A percentile compares a stretch with the other conserved stretches of the same genome.
Evolutionary conservation across 2,888 invertebrate genomes (phyloP).

Genomic region (Sminthurides aquaticus): DNA sequence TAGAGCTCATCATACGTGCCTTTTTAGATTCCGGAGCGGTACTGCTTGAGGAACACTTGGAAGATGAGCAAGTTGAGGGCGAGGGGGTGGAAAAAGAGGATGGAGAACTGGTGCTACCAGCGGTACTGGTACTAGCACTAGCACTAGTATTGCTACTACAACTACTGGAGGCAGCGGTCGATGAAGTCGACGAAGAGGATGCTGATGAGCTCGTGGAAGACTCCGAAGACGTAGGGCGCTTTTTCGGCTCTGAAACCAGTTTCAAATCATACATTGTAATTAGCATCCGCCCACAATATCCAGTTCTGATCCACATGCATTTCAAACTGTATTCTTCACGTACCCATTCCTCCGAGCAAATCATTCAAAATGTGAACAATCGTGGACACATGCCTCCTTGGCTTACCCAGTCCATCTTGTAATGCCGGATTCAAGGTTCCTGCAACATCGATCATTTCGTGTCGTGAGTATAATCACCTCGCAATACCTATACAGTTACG

Average conservation of each 20-base stretch:
- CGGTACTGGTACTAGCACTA: not conserved
- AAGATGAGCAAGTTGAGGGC: conserved; percentile 7
- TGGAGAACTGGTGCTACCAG: not conserved
- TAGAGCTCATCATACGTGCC: conserved; percentile 11
- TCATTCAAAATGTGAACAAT: conserved; percentile 94
- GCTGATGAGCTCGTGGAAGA: conserved; percentile 14
- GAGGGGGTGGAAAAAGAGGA: conserved; percentile 16
- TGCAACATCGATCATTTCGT: no score
- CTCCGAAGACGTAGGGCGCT: conserved; percentile 18
- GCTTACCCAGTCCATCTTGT: conserved; percentile 82
- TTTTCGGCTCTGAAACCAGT: conserved; percentile 15
- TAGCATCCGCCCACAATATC: no score
- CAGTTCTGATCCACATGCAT: no score
- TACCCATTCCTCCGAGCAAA: conserved; percentile 53
- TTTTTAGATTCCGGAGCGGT: conserved; percentile 19
- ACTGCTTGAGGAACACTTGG: conserved; percentile 7
- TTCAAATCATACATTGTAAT: not conserved
- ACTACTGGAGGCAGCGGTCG: not conserved
- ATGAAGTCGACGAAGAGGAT: not conserved
- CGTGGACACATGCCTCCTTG: conserved; percentile 87
- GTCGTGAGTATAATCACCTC: no score
- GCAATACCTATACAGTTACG: no score
- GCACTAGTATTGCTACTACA: not conserved
- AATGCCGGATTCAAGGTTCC: conserved; percentile 88
- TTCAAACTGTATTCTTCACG: no score